Evolutionary conservation across 2,888 invertebrate genomes (phyloP), one percentile per base, ranked within the genome.

Genomic region (Saturnia pavonia): DNA sequence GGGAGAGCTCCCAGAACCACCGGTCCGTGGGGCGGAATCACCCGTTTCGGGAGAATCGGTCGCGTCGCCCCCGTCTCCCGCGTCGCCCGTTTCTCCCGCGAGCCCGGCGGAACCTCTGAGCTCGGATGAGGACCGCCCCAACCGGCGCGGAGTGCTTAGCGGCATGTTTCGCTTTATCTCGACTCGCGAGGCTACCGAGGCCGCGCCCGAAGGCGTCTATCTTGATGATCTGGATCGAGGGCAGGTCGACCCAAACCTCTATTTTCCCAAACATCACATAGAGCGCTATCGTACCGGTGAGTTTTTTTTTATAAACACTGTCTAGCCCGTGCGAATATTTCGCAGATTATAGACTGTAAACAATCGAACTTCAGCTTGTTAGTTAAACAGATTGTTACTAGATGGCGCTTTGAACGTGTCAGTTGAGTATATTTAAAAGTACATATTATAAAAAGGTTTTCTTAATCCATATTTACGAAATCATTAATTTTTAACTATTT

Each of bases 141-240:
- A 83, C 65, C 84, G 92, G 0, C 89, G 90, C 75, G 98, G 98
- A 60, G 97, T 98, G 95, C 95, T 98, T 75, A 97, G 97, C 85
- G 97, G 97, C 80, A 97, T 99, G 97, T 97, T 99, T 89, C 97
- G 97, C 77, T 99, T 99, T 90, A 99, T 99, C 97, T 84, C 94
- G 71, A 81, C 89, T 54, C 83, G 87, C 63, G 91, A 91, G 68
- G 84, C 85, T 14, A 76, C 82, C 25, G 84, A 85, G 81, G 94
- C 94, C 42, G 95, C 95, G 82, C 93, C 96, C 19, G 97, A 97
- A 78, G 98, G 98, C 71, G 97, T 99, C 77, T 99, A 99, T 90
- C 94, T 99, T 72, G 98, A 98, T 71, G 99, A 99, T 84, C 94
- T 98, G 74, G 98, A 98, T 85, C 95, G 97, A 43, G 97, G 98